These are phyloP conservation scores for Adineta ricciae DNA, from an alignment of 2,888 invertebrate species.

Conservation along the genomic window DNA sequence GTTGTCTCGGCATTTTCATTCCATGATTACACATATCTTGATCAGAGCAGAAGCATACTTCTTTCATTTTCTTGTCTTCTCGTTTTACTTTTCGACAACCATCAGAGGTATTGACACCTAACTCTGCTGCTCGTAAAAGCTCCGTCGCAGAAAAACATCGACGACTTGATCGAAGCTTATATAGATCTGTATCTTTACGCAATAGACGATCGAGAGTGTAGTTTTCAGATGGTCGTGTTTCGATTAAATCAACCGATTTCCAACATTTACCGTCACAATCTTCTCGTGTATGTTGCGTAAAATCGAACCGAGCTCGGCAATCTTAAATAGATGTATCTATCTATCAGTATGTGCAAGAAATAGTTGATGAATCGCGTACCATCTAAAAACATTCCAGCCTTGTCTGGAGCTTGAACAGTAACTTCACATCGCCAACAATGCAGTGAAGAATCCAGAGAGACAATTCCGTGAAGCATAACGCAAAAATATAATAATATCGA, in stretches of 20 bases:
- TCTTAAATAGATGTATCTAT: neutral
- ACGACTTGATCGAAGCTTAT: neutral
- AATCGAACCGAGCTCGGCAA: neutral
- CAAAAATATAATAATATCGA: neutral
- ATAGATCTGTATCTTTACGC: neutral
- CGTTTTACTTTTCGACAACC: neutral
- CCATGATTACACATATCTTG: neutral
- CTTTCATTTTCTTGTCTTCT: neutral
- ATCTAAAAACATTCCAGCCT: neutral
- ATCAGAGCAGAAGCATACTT: neutral
- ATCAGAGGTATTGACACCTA: neutral
- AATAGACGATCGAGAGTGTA: neutral
- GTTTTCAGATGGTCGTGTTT: neutral
- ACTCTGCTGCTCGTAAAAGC: neutral
- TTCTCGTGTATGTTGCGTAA: constrained; percentile 2
- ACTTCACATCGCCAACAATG: neutral
- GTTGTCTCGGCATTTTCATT: neutral
- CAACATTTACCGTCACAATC: neutral
- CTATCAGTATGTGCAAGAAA: no score
- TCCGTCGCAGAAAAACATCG: neutral
- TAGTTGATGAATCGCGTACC: no score
- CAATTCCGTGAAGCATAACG: neutral
- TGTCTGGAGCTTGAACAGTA: neutral
- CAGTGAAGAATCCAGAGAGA: neutral
- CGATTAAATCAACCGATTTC: constrained; percentile 1